A percentile compares a stretch with the other conserved stretches of the same genome.
These are phyloP conservation scores for Odobenus rosmarus DNA, from an alignment of 2,113 vertebrate species.

Conservation along the genomic window DNA sequence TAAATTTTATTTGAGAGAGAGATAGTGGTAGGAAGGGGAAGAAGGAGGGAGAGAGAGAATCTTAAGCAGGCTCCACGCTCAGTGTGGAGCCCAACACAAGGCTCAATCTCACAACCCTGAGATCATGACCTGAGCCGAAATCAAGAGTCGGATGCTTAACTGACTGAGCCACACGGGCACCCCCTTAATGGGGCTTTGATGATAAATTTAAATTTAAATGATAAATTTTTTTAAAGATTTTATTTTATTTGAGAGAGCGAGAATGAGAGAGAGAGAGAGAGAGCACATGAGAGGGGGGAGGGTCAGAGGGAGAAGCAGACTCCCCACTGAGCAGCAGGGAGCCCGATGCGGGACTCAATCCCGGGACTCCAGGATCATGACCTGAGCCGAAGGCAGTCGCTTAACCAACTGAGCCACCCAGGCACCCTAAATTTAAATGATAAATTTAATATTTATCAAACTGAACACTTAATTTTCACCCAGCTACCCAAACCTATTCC, in stretches of 20 bases:
- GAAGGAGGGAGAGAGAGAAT: neutral
- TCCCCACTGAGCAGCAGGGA: too few relatives aligned
- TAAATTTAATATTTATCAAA: neutral
- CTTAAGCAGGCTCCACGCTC: neutral
- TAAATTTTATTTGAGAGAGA: neutral
- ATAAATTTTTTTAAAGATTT: too few relatives aligned
- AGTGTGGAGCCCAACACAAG: neutral
- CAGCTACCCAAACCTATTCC: neutral
- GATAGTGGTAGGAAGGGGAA: neutral
- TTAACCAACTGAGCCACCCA: too few relatives aligned
- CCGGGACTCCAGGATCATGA: too few relatives aligned
- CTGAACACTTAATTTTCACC: neutral
- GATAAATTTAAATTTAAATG: neutral
- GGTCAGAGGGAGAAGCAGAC: too few relatives aligned
- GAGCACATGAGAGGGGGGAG: too few relatives aligned
- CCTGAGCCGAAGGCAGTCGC: too few relatives aligned
- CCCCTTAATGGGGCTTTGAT: neutral
- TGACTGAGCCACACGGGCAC: neutral
- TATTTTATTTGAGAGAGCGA: too few relatives aligned
- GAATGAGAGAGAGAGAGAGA: too few relatives aligned
- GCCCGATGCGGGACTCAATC: too few relatives aligned
- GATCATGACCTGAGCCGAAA: neutral
- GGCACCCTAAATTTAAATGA: too few relatives aligned
- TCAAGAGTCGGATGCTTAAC: neutral
- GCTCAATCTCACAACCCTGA: neutral